Conservation (phyloP, 2,113 vertebrate genomes). For the Dasypus novemcinctus region DNA sequence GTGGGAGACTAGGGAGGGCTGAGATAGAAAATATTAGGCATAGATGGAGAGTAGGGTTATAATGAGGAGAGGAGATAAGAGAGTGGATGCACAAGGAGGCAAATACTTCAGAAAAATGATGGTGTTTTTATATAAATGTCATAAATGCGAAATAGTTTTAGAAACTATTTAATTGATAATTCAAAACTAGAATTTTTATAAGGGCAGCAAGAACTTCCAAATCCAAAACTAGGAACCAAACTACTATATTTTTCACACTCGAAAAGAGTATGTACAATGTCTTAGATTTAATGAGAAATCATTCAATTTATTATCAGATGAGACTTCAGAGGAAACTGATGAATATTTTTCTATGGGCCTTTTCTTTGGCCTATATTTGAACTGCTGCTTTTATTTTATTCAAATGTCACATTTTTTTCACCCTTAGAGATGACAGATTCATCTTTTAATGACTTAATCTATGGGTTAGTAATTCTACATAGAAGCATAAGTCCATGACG, state of each 20-base stretch:
- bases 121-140: background rate
- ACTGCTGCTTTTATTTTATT: constrained; percentile 31
- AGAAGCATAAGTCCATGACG: constrained; percentile 48
- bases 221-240: background rate
- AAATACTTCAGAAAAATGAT: background rate
- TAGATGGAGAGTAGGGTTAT: background rate
- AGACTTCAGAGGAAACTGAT: constrained; percentile 23
- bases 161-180: background rate
- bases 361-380: constrained; percentile 52
- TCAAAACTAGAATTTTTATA: background rate
- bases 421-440: constrained; percentile 55
- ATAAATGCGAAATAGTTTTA: background rate
- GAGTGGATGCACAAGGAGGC: background rate
- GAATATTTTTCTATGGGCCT: background rate
- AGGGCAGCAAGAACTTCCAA: background rate
- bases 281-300: constrained; percentile 46
- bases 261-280: background rate
- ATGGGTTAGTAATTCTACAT: constrained; percentile 46
- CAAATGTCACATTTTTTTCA: constrained; percentile 49
- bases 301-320: constrained; percentile 53
- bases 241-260: background rate
- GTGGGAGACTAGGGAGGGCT: background rate
- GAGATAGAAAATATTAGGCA: background rate
- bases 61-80: background rate
- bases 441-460: constrained; percentile 71